Evolutionary conservation across 2,888 invertebrate genomes (phyloP), one percentile per base, ranked within the genome.

Genomic region (Yponomeuta evonymella): DNA sequence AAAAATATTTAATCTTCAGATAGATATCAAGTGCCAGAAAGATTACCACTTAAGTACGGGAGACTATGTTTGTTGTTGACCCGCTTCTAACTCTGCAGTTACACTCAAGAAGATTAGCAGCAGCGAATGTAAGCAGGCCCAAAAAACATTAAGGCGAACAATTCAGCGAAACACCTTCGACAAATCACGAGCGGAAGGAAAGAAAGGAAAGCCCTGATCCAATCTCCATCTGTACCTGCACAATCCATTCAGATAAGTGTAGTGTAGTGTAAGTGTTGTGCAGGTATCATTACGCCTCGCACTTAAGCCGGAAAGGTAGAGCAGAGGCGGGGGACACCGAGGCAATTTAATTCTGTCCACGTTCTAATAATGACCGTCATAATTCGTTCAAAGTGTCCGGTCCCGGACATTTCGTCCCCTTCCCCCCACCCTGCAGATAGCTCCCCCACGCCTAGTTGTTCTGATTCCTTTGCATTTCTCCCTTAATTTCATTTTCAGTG

Each of bases 311-410:
- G 87, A 87, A 86, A 87, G 88, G 81, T 75, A 77, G 76, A 66
- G 78, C 79, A 76, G 73, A 76, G 75, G 72, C 77, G 77, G 79
- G 77, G 75, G 73, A 75, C 80, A 83, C 86, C 90, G 91, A 89
- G 92, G 93, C 93, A 93, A 93, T 93, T 93, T 93, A 93, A 93
- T 93, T 93, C 93, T 93, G 92, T 93, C 93, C 93, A 93, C 93
- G 93, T 93, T 90, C 93, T 93, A 93, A 93, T 93, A 93, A 93
- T 93, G 93, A 93, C 93, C 91, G 92, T 93, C 93, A 93, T 93
- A 93, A 93, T 93, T 93, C 93, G 93, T 93, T 92, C 93, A 93
- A 93, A 93, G 93, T 93, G 93, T 93, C 93, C 93, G 93, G 93
- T 90, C 87, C 83, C 90, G 90, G 90, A 90, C 90, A 87, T 86